Base-by-base conservation (phyloP, 1,140 invertebrate species). In the Apis laboriosa region DNA sequence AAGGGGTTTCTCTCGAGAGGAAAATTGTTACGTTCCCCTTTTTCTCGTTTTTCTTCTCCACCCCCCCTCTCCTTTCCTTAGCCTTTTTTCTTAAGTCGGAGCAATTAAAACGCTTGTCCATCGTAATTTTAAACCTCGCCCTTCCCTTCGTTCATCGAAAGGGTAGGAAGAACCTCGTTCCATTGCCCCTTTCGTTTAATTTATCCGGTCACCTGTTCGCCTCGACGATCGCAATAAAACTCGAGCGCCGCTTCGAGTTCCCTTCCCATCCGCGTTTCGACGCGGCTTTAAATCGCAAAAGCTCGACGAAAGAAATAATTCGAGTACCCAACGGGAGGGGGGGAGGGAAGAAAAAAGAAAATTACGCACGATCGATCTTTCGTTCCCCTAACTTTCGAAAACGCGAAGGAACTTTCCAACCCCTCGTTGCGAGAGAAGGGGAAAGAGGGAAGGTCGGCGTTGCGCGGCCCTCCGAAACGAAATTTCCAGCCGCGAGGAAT, bases 51-150 rank as follows among this genome's bases (percentile, higher is more conserved):
- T 15, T 60, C 19, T 1, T 24, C 11, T 56, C n/a, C 21, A 7
- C 19, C 61, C 63, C 34, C n/a, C 19, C 19, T 9, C 53, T 24
- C n/a, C 43, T 66, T 34, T 55, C 17, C 75, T 24, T 24, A 24
- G 77, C 83, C 53, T 88, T 90, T 88, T 87, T 84, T 77, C 34
- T 43, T 7, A 72, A 24, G 74, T 77, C 78, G 84, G 87, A 83
- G 88, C 88, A 92, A 91, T 92, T 92, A 92, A 91, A 84, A 79
- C 77, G 53, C 70, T 78, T 84, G 82, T 79, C 63, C 82, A 76
- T 55, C 64, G 64, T 64, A 84, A 74, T 75, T 85, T 77, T 53
- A 67, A 70, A 43, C 76, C 84, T 73, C 77, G 13, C 9, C 51
- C 72, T 60, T 15, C 21, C 9, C n/a, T 28, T 51, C 17, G 63